Evolutionary conservation across 23 tunicate genomes (phyloP).

Genomic region (Trididemnum miniatum): DNA sequence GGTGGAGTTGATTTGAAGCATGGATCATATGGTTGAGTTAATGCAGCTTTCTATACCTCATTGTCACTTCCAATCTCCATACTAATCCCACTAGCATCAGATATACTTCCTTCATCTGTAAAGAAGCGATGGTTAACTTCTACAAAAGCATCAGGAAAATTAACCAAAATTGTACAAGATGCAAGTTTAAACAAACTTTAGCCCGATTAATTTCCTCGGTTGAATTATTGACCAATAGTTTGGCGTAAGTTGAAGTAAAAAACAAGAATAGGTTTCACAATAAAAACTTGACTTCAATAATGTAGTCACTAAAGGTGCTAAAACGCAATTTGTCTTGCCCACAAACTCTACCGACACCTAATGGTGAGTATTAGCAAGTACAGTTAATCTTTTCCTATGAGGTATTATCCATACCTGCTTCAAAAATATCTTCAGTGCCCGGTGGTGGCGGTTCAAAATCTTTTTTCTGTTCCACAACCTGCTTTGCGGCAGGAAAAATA

Average conservation of each 20-base stretch:
- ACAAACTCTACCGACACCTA: too few relatives aligned
- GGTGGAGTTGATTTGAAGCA: too few relatives aligned
- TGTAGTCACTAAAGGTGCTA: too few relatives aligned
- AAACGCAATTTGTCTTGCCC: too few relatives aligned
- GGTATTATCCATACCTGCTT: neutral
- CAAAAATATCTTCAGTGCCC: slow-evolving; percentile 44
- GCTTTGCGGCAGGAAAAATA: too few relatives aligned
- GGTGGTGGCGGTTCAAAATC: slow-evolving; percentile 53
- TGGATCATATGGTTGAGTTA: too few relatives aligned
- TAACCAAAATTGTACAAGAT: neutral
- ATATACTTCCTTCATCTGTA: slow-evolving; percentile 37
- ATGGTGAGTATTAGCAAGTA: too few relatives aligned
- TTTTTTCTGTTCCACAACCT: neutral
- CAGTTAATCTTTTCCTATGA: neutral
- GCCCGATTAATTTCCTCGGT: too few relatives aligned
- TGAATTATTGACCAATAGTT: too few relatives aligned
- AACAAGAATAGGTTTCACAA: too few relatives aligned
- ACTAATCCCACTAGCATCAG: slow-evolving; percentile 90
- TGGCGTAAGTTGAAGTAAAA: too few relatives aligned
- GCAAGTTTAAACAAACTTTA: neutral
- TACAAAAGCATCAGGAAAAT: neutral
- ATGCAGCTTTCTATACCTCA: slow-evolving; percentile 21
- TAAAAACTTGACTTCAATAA: too few relatives aligned
- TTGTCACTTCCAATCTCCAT: slow-evolving; percentile 90
- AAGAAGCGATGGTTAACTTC: neutral